These are phyloP conservation scores for Fabriciana adippe DNA, from an alignment of 2,888 invertebrate genomes.

Conservation along the genomic window DNA sequence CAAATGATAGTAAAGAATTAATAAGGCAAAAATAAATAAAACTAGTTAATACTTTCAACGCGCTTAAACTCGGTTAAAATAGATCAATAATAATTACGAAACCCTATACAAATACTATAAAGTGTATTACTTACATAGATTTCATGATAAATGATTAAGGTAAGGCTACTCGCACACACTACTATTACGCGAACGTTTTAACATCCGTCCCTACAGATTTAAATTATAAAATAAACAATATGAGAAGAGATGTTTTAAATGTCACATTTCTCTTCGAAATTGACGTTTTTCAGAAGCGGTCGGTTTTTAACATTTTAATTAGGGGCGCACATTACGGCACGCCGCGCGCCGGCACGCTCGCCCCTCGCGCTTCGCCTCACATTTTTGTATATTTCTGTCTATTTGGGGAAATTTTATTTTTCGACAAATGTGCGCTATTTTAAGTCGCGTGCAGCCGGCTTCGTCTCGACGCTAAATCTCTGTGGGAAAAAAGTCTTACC, in stretches of 20 bases:
- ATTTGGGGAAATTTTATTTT: conserved; percentile 82
- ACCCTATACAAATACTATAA: too few relatives aligned
- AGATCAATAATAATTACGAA: too few relatives aligned
- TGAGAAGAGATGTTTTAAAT: conserved; percentile 75
- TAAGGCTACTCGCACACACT: background rate
- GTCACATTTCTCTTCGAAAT: conserved; percentile 81
- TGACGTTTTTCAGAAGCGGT: conserved; percentile 81
- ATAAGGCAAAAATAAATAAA: too few relatives aligned
- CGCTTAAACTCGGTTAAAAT: conserved; percentile 37
- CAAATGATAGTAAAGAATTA: too few relatives aligned
- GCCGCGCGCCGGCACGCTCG: conserved; percentile 71
- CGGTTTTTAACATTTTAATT: conserved; percentile 83
- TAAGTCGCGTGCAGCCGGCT: conserved; percentile 79
- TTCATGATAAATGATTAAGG: too few relatives aligned
- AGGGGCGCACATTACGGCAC: conserved; percentile 82
- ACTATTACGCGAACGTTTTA: conserved; percentile 5
- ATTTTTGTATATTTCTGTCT: conserved; percentile 82
- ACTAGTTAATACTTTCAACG: too few relatives aligned
- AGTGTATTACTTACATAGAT: too few relatives aligned
- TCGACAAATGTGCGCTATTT: conserved; percentile 80
- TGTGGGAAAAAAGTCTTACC: conserved; percentile 75
- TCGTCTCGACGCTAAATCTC: conserved; percentile 74
- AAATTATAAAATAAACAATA: conserved; percentile 72
- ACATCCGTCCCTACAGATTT: conserved; percentile 58
- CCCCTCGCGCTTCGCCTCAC: conserved; percentile 78